Percentiles rank a stretch among this genome's conserved stretches.
Conservation (phyloP, 1,140 invertebrate species). For the Caenorhabditis tropicalis region DNA sequence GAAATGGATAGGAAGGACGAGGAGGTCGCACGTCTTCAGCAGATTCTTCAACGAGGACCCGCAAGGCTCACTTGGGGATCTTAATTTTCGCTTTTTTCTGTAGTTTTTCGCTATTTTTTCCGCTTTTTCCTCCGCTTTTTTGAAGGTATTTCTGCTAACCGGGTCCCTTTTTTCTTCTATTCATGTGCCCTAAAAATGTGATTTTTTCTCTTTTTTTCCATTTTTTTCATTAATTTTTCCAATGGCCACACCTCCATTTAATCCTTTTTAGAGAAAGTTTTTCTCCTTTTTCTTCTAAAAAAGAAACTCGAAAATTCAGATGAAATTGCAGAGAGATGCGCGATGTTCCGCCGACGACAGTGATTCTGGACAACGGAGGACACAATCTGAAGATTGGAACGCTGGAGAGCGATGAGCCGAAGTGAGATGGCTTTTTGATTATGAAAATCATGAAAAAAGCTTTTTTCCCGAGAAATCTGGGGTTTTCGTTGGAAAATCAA, state of each 20-base stretch:
- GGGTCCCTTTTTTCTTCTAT: not conserved
- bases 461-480: too few species aligned
- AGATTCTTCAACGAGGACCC: not conserved
- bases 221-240: too few species aligned
- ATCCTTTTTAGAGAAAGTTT: too few species aligned
- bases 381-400: slow-evolving; percentile 60
- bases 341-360: not conserved
- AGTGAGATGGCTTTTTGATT: slow-evolving; percentile 47
- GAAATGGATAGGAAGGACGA: slow-evolving; percentile 60
- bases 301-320: not conserved
- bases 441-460: too few species aligned
- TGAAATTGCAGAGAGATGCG: not conserved
- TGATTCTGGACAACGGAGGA: slow-evolving; percentile 66
- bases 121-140: not conserved
- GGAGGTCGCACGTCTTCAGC: slow-evolving; percentile 38
- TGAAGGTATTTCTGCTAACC: not conserved
- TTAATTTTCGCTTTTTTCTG: not conserved
- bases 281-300: not conserved
- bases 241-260: too few species aligned
- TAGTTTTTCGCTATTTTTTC: not conserved
- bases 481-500: too few species aligned
- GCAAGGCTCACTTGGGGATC: slow-evolving; percentile 30
- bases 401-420: slow-evolving; percentile 47
- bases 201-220: too few species aligned
- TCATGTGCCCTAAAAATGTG: too few species aligned